Percentiles rank a stretch among this genome's conserved stretches.
Conservation (phyloP, 1,140 invertebrate genomes). For the Drosophila aff. region DNA sequence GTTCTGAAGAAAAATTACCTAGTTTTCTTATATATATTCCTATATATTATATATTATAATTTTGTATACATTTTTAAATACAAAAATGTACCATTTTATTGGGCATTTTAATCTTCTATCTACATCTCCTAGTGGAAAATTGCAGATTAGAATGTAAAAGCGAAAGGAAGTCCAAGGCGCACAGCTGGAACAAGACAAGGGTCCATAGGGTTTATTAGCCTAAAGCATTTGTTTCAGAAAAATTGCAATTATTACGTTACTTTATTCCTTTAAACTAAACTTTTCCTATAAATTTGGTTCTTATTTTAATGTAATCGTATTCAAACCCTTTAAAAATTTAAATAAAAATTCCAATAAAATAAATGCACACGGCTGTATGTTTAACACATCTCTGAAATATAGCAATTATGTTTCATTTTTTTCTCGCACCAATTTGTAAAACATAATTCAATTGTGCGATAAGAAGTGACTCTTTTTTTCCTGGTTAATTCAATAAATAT, state of each 20-base stretch:
- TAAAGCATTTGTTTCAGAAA: too few species aligned
- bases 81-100: background rate
- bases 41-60: background rate
- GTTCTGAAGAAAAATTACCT: background rate
- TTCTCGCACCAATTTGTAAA: conserved; percentile 30
- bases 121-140: too few species aligned
- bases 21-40: background rate
- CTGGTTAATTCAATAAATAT: conserved; percentile 55
- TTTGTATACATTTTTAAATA: background rate
- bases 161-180: too few species aligned
- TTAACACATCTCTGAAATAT: background rate
- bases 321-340: background rate
- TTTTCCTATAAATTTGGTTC: too few species aligned
- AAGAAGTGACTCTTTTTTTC: conserved; percentile 15
- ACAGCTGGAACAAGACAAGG: too few species aligned
- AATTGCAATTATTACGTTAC: too few species aligned
- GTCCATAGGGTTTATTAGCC: too few species aligned
- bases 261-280: too few species aligned
- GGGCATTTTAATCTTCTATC: too few species aligned
- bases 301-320: background rate
- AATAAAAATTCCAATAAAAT: background rate
- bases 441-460: conserved; percentile 18
- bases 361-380: background rate
- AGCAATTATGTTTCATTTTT: conserved; percentile 1
- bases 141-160: too few species aligned